phyloP scores from a whole-genome alignment of 2,888 invertebrate species.

The Frankliniella intonsa region DNA sequence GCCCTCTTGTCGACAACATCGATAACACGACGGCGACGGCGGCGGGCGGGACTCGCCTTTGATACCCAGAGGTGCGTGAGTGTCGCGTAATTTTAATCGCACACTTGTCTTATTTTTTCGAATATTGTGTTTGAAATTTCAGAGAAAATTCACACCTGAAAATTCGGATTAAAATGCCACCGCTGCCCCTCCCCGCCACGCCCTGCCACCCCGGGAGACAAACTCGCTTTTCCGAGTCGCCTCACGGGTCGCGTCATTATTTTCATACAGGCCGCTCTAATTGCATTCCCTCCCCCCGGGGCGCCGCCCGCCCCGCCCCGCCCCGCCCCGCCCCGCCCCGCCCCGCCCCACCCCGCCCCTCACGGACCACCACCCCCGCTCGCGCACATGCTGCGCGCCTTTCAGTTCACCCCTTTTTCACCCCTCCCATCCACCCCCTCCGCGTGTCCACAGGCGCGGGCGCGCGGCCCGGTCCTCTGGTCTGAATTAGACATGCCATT shows the following conservation, averaged over 20 bases:
- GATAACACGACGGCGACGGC: not conserved
- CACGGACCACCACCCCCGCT: not conserved
- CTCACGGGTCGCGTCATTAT: not conserved
- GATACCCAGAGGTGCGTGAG: too few relatives aligned
- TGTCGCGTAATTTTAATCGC: too few relatives aligned
- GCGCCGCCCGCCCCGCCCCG: not conserved
- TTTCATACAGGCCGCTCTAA: slow-evolving; percentile 16
- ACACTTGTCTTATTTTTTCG: too few relatives aligned
- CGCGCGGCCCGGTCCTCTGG: too few relatives aligned
- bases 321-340: not conserved
- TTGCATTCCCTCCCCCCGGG: not conserved
- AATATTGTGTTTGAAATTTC: too few relatives aligned
- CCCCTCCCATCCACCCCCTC: too few relatives aligned
- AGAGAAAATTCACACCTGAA: too few relatives aligned
- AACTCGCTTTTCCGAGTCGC: not conserved
- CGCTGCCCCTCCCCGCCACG: not conserved
- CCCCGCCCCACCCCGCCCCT: not conserved
- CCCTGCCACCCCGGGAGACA: not conserved
- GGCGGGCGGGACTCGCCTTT: too few relatives aligned
- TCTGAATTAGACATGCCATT: too few relatives aligned
- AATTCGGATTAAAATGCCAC: too few relatives aligned
- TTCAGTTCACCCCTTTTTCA: too few relatives aligned
- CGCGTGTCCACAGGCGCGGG: too few relatives aligned
- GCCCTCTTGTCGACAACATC: not conserved
- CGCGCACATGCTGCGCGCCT: not conserved